These are phyloP conservation scores for Athene cunicularia DNA, from an alignment of 2,113 vertebrate genomes.

Conservation along the genomic window DNA sequence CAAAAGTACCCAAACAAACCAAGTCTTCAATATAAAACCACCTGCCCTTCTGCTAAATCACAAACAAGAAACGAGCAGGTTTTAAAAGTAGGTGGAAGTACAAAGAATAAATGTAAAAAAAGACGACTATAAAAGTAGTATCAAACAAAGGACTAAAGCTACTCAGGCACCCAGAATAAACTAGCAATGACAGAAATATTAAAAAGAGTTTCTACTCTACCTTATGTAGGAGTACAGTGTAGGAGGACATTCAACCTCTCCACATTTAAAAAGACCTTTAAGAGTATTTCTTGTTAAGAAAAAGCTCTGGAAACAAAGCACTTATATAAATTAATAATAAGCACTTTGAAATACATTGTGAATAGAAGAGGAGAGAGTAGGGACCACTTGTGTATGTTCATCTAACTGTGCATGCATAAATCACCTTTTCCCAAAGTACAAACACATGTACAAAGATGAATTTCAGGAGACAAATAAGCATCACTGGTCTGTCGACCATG, in stretches of 20 bases:
- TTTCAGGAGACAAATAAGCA: neutral
- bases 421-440: neutral
- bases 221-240: neutral
- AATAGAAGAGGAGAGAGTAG: neutral
- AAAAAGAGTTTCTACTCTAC: neutral
- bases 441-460: neutral
- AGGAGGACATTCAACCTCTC: neutral
- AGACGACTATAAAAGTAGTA: neutral
- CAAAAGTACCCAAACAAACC: neutral
- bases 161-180: neutral
- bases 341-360: neutral
- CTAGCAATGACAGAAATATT: neutral
- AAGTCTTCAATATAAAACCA: neutral
- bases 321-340: slow-evolving; percentile 5
- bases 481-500: neutral
- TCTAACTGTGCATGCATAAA: neutral
- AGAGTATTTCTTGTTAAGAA: neutral
- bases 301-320: neutral
- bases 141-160: neutral
- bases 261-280: neutral
- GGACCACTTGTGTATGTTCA: fast-evolving
- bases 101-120: neutral
- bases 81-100: neutral
- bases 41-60: neutral
- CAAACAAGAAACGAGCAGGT: neutral